Evolutionary conservation across 1,140 invertebrate genomes (phyloP).

Genomic region (Zaprionus inermis): DNA sequence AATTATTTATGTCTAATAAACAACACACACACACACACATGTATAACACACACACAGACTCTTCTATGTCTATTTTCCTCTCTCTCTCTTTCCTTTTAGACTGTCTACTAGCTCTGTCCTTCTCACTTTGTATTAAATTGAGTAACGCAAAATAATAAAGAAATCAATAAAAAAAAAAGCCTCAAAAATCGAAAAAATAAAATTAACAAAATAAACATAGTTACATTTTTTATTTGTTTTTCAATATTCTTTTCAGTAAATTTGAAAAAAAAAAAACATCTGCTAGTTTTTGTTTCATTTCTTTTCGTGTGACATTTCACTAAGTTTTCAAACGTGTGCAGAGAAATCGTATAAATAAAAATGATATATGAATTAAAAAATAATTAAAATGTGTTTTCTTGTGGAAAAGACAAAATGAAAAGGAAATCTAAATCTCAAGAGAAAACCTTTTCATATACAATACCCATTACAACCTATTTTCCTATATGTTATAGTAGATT

Average conservation of each 20-base stretch:
- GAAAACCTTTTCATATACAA: no score
- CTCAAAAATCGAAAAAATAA: slow-evolving; percentile 33
- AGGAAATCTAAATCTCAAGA: no score
- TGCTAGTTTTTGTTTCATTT: slow-evolving; percentile 3
- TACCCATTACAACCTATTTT: no score
- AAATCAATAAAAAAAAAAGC: slow-evolving; percentile 61
- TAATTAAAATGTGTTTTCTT: slow-evolving; percentile 6
- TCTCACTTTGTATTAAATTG: slow-evolving; percentile 69
- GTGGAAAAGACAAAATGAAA: neutral
- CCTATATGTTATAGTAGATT: no score
- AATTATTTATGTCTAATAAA: slow-evolving; percentile 80
- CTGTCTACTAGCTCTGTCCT: slow-evolving; percentile 27
- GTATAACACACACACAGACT: slow-evolving; percentile 32
- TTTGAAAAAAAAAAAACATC: slow-evolving; percentile 10
- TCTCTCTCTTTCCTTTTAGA: slow-evolving; percentile 62
- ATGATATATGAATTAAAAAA: slow-evolving; percentile 72
- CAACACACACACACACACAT: slow-evolving; percentile 39
- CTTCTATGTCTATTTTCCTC: slow-evolving; percentile 16
- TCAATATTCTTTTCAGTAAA: slow-evolving; percentile 13
- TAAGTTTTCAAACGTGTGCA: slow-evolving; percentile 64
- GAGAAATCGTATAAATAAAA: slow-evolving; percentile 80
- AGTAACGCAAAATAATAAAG: slow-evolving; percentile 67
- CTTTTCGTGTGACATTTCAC: slow-evolving; percentile 19
- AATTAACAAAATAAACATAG: slow-evolving; percentile 18
- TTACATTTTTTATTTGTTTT: slow-evolving; percentile 22